Conservation (phyloP, 1,140 invertebrate species). For the Heterodera schachtii region DNA sequence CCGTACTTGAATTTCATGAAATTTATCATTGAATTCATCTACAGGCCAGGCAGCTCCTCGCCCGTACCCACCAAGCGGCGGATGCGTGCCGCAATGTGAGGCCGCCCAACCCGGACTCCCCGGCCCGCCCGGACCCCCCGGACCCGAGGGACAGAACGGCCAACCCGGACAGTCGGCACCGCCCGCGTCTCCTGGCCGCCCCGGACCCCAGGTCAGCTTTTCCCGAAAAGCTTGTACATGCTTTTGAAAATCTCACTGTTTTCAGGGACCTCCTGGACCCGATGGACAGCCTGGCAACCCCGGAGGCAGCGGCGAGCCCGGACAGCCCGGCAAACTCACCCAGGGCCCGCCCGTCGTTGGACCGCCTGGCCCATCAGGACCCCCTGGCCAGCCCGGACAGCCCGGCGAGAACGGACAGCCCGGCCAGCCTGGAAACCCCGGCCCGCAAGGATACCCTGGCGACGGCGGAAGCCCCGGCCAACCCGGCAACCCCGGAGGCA, state of each 20-base stretch:
- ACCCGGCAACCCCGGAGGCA: slow-evolving; percentile 25
- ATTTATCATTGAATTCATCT: neutral
- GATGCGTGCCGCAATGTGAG: slow-evolving; percentile 10
- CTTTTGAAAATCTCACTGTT: neutral
- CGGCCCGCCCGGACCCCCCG: slow-evolving; percentile 44
- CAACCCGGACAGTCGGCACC: slow-evolving; percentile 29
- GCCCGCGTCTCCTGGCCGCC: slow-evolving; percentile 26
- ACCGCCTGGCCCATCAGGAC: slow-evolving; percentile 37
- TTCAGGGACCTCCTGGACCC: slow-evolving; percentile 30
- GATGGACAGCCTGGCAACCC: slow-evolving; percentile 15
- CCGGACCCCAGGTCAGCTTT: slow-evolving; percentile 27
- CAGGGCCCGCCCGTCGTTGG: slow-evolving; percentile 32
- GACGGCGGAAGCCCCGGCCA: slow-evolving; percentile 15
- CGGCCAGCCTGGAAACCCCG: slow-evolving; percentile 16
- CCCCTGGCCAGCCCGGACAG: slow-evolving; percentile 5
- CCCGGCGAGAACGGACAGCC: slow-evolving; percentile 10
- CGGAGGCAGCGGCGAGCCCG: slow-evolving; percentile 8
- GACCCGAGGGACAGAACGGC: slow-evolving; percentile 33
- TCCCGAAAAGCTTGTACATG: neutral
- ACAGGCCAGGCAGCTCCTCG: neutral
- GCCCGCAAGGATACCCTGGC: slow-evolving; percentile 17
- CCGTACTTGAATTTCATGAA: neutral
- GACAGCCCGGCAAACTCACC: neutral
- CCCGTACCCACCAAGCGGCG: neutral
- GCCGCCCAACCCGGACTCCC: neutral